Evolutionary conservation across 2,113 vertebrate genomes (phyloP).

Genomic region (Heliornis fulica): DNA sequence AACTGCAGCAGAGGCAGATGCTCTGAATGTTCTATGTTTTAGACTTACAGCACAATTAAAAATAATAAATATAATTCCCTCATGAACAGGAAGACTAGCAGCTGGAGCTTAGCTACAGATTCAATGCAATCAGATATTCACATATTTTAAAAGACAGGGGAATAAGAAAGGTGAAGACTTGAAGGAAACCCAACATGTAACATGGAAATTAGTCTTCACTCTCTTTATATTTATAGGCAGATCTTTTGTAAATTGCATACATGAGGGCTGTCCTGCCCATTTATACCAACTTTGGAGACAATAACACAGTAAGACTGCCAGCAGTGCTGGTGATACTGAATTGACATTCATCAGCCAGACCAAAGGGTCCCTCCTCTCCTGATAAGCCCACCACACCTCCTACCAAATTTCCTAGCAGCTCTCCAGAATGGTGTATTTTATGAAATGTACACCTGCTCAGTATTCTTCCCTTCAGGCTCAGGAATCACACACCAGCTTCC

Average conservation of each 20-base stretch:
- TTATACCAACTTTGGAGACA: background rate
- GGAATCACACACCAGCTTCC: background rate
- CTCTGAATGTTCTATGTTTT: background rate
- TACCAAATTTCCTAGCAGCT: background rate
- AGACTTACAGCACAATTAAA: background rate
- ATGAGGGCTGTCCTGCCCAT: background rate
- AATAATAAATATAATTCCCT: background rate
- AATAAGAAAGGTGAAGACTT: background rate
- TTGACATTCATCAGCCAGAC: background rate
- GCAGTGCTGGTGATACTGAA: background rate
- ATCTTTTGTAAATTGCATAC: background rate
- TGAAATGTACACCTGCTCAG: background rate
- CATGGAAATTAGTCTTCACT: background rate
- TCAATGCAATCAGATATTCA: background rate
- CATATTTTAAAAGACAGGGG: background rate
- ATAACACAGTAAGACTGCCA: background rate
- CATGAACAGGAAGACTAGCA: background rate
- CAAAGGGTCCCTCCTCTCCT: background rate
- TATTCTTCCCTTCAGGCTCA: background rate
- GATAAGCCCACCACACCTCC: background rate
- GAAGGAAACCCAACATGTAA: background rate
- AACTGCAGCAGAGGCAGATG: background rate
- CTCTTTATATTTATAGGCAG: background rate
- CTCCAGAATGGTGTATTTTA: background rate
- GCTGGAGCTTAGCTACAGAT: background rate